These are phyloP conservation scores for Phyllostomus hastatus DNA, from an alignment of 2,113 vertebrate genomes.

Conservation along the genomic window DNA sequence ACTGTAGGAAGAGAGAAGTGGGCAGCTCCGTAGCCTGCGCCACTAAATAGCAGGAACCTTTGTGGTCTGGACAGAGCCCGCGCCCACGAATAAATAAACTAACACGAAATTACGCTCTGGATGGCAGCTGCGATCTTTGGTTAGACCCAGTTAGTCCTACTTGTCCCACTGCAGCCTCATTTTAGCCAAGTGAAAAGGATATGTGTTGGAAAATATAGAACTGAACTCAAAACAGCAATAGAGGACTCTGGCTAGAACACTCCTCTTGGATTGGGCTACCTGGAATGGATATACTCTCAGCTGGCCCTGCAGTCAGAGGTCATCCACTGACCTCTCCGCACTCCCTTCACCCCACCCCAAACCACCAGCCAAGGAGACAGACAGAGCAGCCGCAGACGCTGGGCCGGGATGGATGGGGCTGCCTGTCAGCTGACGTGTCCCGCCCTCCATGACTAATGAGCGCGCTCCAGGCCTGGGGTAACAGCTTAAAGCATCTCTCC, in stretches of 20 bases:
- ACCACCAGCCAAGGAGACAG: background rate
- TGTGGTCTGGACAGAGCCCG: background rate
- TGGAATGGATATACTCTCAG: background rate
- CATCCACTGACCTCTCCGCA: background rate
- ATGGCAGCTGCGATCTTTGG: background rate
- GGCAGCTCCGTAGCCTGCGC: background rate
- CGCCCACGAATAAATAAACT: background rate
- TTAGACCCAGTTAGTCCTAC: background rate
- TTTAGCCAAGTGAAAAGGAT: background rate
- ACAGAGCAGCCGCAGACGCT: background rate
- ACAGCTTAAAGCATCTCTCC: background rate
- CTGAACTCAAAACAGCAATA: background rate
- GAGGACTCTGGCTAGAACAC: background rate
- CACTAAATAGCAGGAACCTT: background rate
- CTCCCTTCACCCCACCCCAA: rapidly evolving
- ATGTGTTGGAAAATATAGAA: background rate
- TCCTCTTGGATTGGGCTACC: background rate
- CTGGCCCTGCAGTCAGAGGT: background rate
- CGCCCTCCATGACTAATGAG: background rate
- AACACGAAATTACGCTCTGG: too few relatives aligned
- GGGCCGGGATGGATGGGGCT: background rate
- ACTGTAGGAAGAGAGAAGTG: background rate
- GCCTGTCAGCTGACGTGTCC: background rate
- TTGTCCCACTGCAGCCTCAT: background rate
- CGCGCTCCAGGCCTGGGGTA: rapidly evolving